Evolutionary conservation across 2,888 invertebrate species (phyloP).

Genomic region (Drosophila fungiperda): DNA sequence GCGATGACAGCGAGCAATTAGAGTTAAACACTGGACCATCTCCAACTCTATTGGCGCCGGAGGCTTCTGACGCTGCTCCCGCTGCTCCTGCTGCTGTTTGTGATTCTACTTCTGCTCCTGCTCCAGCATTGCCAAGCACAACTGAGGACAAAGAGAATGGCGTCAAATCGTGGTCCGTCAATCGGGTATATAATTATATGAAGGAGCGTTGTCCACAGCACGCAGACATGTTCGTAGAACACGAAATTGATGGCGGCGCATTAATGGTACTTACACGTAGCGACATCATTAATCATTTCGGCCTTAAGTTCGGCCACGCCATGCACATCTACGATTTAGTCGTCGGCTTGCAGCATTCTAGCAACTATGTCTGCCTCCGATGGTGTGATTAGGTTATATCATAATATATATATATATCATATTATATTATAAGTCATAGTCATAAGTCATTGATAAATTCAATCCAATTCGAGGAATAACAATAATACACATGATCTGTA

Average conservation of each 20-base stretch:
- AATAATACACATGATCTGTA: background rate
- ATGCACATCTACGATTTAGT: conserved; percentile 93
- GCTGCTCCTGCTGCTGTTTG: background rate
- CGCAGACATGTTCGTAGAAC: conserved; percentile 92
- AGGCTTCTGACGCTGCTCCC: background rate
- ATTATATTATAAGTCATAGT: too few relatives aligned
- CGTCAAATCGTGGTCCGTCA: conserved; percentile 65
- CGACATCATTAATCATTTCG: conserved; percentile 93
- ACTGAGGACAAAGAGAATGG: conserved; percentile 4
- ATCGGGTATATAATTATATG: conserved; percentile 93
- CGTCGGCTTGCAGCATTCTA: conserved; percentile 42
- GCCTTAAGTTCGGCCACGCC: conserved; percentile 94
- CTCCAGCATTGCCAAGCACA: background rate
- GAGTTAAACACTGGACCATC: too few relatives aligned
- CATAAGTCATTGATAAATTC: background rate
- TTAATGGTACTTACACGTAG: conserved; percentile 92
- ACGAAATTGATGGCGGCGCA: conserved; percentile 97
- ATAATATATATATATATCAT: too few relatives aligned
- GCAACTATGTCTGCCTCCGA: too few relatives aligned
- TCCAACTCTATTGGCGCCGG: background rate
- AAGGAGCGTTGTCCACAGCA: conserved; percentile 91
- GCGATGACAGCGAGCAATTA: too few relatives aligned
- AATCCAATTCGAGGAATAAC: background rate
- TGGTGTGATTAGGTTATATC: too few relatives aligned
- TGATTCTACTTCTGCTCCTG: too few relatives aligned